A percentile compares a stretch with the other conserved stretches of the same genome.
These are phyloP conservation scores for Leptura quadrifasciata DNA, from an alignment of 2,888 invertebrate species.

Conservation along the genomic window DNA sequence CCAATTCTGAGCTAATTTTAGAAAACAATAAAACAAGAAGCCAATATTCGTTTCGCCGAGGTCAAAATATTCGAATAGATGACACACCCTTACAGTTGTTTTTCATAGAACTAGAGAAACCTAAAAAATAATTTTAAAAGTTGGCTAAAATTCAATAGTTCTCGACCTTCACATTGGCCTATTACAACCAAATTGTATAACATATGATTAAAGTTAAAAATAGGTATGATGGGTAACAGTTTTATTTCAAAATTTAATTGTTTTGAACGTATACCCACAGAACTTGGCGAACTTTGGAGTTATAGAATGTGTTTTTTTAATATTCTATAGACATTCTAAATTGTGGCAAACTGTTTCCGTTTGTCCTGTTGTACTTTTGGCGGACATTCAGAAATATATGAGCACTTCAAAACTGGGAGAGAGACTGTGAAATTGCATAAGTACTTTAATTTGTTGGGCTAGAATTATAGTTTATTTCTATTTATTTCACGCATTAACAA, in stretches of 20 bases:
- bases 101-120: conserved; percentile 22
- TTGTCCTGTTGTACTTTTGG: neutral
- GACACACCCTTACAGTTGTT: conserved; percentile 24
- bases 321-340: neutral
- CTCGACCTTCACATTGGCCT: conserved; percentile 36
- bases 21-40: neutral
- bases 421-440: neutral
- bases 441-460: neutral
- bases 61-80: neutral
- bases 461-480: neutral
- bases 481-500: neutral
- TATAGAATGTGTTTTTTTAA: neutral
- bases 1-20: neutral
- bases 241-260: neutral
- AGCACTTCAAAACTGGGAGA: neutral
- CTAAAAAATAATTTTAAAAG: conserved; percentile 31
- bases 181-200: conserved; percentile 14
- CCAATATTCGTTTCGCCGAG: neutral
- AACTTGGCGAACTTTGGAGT: neutral
- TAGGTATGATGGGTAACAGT: conserved; percentile 6
- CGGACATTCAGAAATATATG: neutral
- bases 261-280: neutral
- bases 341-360: neutral
- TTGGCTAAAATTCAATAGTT: conserved; percentile 35
- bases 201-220: conserved; percentile 14